Evolutionary conservation across 2,797 vertebrate genomes (phyloP).

Genomic region (Brachyrhaphis roseni): DNA sequence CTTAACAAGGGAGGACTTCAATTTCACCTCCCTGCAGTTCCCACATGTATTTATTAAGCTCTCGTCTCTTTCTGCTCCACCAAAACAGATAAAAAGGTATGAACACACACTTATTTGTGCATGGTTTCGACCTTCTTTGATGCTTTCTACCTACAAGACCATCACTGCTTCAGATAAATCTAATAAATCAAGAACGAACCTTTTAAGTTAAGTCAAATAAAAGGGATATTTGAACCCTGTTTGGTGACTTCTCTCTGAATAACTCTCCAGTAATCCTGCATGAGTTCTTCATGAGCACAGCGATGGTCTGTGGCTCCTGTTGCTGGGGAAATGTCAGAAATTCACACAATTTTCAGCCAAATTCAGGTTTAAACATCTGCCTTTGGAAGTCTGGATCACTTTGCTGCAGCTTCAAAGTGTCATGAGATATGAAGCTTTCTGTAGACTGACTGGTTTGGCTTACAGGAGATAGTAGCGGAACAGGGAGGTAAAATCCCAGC

Average conservation of each 20-base stretch:
- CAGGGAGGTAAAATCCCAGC: neutral
- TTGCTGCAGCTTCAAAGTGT: neutral
- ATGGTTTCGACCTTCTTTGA: conserved; percentile 38
- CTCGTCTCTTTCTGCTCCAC: conserved; percentile 9
- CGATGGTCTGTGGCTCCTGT: neutral
- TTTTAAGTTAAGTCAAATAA: conserved; percentile 21
- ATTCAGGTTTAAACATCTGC: conserved; percentile 29
- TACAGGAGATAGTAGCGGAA: neutral
- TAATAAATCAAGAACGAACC: conserved; percentile 14
- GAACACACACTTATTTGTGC: neutral
- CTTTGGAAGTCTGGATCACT: conserved; percentile 37
- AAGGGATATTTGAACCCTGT: conserved; percentile 21
- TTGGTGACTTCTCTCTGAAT: conserved; percentile 56
- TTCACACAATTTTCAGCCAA: conserved; percentile 19
- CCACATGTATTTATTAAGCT: conserved; percentile 5
- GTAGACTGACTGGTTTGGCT: neutral
- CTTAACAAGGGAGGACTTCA: conserved; percentile 18
- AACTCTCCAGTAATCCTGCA: conserved; percentile 52
- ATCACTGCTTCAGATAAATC: conserved; percentile 53
- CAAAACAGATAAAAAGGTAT: conserved; percentile 10
- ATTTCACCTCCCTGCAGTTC: neutral
- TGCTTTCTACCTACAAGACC: conserved; percentile 53
- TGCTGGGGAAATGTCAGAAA: conserved; percentile 9
- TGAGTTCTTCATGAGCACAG: conserved; percentile 31
- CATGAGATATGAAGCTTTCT: neutral